These are phyloP conservation scores for Malthinus flaveolus DNA, from an alignment of 2,888 invertebrate genomes.

Conservation along the genomic window DNA sequence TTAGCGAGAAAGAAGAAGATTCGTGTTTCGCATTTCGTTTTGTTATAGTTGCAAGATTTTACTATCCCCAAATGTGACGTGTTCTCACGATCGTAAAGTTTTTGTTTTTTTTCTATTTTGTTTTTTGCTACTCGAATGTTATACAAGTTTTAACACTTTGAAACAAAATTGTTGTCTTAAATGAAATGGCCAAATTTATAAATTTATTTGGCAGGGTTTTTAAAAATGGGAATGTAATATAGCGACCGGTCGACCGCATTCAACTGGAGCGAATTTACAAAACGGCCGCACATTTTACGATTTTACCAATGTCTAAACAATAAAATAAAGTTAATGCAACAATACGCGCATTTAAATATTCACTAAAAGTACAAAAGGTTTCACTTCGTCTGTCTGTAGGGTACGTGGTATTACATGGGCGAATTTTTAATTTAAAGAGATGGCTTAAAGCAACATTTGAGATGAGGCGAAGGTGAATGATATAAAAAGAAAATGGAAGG, in stretches of 20 bases:
- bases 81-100: constrained; percentile 33
- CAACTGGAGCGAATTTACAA: constrained; percentile 33
- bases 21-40: not conserved
- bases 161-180: not conserved
- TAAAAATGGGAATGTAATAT: constrained; percentile 17
- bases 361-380: no score
- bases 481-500: no score
- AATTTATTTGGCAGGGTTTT: constrained; percentile 18
- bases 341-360: not conserved
- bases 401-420: no score
- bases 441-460: no score
- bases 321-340: constrained; percentile 2
- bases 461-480: no score
- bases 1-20: not conserved
- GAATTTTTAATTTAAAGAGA: no score
- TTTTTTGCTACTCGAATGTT: not conserved
- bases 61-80: constrained; percentile 30
- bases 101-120: constrained; percentile 16
- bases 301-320: constrained; percentile 21
- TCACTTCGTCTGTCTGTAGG: not conserved
- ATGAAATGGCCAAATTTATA: not conserved
- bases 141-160: not conserved
- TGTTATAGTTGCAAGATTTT: constrained; percentile 16
- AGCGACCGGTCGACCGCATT: constrained; percentile 28
- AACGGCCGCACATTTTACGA: constrained; percentile 34